These are phyloP conservation scores for Drosophila prostipennis DNA, from an alignment of 2,888 invertebrate genomes.

Conservation along the genomic window DNA sequence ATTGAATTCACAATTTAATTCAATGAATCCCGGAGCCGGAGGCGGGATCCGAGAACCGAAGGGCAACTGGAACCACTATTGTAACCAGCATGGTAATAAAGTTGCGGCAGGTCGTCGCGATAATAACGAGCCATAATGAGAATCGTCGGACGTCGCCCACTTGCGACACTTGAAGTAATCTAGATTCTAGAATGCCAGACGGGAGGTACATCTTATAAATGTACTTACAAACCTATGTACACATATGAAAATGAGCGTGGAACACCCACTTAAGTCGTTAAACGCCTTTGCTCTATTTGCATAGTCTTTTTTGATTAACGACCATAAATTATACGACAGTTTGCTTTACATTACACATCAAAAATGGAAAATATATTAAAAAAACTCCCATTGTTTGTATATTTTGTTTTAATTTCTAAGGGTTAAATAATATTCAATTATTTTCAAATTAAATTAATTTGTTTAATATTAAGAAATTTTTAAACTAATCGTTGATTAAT, in stretches of 20 bases:
- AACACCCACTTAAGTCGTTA: slow-evolving; percentile 16
- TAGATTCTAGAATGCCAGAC: slow-evolving; percentile 25
- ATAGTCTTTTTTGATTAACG: background rate
- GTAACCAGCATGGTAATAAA: slow-evolving; percentile 6
- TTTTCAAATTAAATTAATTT: too few species aligned
- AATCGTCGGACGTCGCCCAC: slow-evolving; percentile 13
- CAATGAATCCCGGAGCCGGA: slow-evolving; percentile 1
- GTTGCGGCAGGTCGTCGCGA: slow-evolving; percentile 39
- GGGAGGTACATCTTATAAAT: background rate
- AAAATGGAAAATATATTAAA: too few species aligned
- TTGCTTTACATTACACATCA: too few species aligned
- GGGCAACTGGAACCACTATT: slow-evolving; percentile 25
- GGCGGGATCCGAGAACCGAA: slow-evolving; percentile 5
- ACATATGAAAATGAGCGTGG: slow-evolving; percentile 77
- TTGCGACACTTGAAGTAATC: slow-evolving; percentile 35
- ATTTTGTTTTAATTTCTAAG: too few species aligned
- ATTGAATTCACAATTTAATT: slow-evolving; percentile 20
- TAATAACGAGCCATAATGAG: slow-evolving; percentile 12
- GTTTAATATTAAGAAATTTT: too few species aligned
- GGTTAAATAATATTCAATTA: too few species aligned
- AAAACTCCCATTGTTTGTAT: too few species aligned
- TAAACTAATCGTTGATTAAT: too few species aligned
- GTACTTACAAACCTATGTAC: background rate
- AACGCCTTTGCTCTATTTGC: slow-evolving; percentile 8
- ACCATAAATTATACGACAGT: background rate